Percentiles rank a stretch among this genome's conserved stretches.
phyloP scores from a whole-genome alignment of 2,113 vertebrate genomes.

The Erythrolamprus reginae region DNA sequence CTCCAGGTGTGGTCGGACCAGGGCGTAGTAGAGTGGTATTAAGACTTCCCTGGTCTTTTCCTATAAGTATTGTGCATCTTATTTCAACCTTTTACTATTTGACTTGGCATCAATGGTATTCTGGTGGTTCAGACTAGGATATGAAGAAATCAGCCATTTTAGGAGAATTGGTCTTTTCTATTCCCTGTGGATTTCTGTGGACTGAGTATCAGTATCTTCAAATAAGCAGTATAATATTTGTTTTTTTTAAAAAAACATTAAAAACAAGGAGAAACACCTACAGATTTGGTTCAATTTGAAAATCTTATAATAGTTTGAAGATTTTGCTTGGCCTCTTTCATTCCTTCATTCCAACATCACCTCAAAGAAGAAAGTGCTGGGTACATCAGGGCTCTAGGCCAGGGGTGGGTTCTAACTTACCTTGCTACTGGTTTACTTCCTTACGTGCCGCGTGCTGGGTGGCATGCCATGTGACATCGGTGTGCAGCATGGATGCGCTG shows the following conservation, averaged over 20 bases:
- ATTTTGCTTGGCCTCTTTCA: background rate
- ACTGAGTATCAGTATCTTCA: background rate
- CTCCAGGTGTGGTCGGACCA: no score
- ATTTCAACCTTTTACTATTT: background rate
- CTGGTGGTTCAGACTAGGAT: background rate
- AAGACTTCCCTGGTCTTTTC: no score
- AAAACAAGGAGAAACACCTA: background rate
- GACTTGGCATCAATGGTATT: background rate
- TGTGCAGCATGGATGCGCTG: no score
- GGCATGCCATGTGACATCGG: no score
- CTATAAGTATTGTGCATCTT: background rate
- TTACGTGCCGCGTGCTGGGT: no score
- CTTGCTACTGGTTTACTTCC: no score
- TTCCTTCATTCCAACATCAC: background rate
- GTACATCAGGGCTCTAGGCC: background rate
- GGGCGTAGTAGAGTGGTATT: no score
- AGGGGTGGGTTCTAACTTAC: no score
- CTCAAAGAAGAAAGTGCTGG: background rate
- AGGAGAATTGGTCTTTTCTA: background rate
- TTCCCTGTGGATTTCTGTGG: background rate
- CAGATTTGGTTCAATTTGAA: background rate
- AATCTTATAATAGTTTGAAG: background rate
- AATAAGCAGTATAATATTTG: background rate
- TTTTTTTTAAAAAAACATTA: background rate
- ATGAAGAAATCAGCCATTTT: background rate